Evolutionary conservation across 2,113 vertebrate species (phyloP).

Genomic region (Oenanthe oenanthe): DNA sequence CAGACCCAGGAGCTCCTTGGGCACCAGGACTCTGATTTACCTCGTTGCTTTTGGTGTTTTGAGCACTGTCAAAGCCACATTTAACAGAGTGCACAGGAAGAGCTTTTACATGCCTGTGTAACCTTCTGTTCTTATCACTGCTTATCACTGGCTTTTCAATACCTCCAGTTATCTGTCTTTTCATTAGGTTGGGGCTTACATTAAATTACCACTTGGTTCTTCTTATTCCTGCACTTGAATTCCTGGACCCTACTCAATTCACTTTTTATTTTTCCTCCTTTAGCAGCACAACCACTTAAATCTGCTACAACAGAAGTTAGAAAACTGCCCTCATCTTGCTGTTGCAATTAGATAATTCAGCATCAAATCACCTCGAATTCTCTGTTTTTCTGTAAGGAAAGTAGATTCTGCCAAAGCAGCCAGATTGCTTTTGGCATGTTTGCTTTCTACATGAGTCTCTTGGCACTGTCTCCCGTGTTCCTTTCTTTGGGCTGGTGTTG

Average conservation of each 20-base stretch:
- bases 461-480: not conserved
- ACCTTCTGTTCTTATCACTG: not conserved
- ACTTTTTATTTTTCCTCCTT: not conserved
- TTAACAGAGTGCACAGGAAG: not conserved
- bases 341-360: not conserved
- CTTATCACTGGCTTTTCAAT: not conserved
- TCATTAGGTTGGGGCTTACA: not conserved
- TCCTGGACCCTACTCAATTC: not conserved
- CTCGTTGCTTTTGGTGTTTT: fast-evolving
- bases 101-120: not conserved
- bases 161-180: not conserved
- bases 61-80: not conserved
- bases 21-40: not conserved
- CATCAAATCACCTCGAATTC: not conserved
- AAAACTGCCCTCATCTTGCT: not conserved
- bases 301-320: not conserved
- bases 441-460: not conserved
- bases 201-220: not conserved
- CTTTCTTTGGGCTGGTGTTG: not conserved
- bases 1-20: not conserved
- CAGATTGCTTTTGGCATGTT: not conserved
- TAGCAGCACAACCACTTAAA: not conserved
- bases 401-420: not conserved
- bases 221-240: not conserved
- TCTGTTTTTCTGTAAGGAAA: not conserved